Evolutionary conservation across 2,113 vertebrate genomes (phyloP).

Genomic region (Siniperca chuatsi): DNA sequence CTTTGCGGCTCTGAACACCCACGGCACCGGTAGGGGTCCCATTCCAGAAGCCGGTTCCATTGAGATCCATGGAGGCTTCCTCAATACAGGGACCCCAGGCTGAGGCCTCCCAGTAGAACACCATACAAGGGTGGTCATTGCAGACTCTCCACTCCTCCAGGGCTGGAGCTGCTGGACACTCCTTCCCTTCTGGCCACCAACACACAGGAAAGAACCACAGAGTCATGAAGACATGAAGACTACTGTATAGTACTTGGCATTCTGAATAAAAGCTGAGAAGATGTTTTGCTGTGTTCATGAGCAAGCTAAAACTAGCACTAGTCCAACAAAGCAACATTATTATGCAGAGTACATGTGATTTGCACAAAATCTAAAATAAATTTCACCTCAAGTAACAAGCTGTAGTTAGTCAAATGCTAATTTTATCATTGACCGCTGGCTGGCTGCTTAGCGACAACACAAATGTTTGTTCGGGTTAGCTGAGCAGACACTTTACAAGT

Average conservation of each 20-base stretch:
- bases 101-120: constrained; percentile 91
- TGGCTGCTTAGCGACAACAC: constrained; percentile 13
- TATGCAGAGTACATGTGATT: not conserved
- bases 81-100: constrained; percentile 90
- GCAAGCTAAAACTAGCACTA: not conserved
- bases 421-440: constrained; percentile 24
- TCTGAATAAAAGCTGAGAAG: not conserved
- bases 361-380: constrained; percentile 6
- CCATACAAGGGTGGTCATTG: constrained; percentile 88
- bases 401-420: constrained; percentile 23
- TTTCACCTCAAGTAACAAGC: not conserved
- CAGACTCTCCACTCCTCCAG: constrained; percentile 92
- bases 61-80: constrained; percentile 79
- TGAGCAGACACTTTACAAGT: constrained; percentile 52
- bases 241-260: not conserved
- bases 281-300: not conserved
- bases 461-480: constrained; percentile 47
- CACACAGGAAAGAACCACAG: constrained; percentile 5
- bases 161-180: constrained; percentile 87
- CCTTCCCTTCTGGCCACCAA: constrained; percentile 84
- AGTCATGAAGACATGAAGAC: constrained; percentile 5
- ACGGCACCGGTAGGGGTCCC: constrained; percentile 84
- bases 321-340: not conserved
- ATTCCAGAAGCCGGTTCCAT: constrained; percentile 80
- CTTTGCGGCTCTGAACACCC: constrained; percentile 90